These are phyloP conservation scores for Brachionus paranguensis DNA, from an alignment of 1,140 invertebrate genomes.

Conservation along the genomic window DNA sequence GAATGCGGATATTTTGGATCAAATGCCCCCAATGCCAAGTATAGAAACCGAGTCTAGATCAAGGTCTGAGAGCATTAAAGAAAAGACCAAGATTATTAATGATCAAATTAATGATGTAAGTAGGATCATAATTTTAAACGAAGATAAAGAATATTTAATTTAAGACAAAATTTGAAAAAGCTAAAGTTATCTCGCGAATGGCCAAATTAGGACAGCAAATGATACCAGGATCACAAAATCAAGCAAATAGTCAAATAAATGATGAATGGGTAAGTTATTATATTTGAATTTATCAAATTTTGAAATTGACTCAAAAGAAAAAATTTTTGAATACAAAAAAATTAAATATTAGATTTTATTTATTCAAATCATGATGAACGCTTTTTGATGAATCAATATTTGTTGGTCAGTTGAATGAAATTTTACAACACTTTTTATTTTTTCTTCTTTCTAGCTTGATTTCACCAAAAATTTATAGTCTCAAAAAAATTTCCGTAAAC, in stretches of 20 bases:
- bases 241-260: not conserved
- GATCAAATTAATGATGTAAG: constrained; percentile 35
- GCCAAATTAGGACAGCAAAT: constrained; percentile 56
- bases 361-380: too few relatives aligned
- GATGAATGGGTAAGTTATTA: not conserved
- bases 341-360: too few relatives aligned
- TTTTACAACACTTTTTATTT: too few relatives aligned
- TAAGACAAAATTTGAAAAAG: constrained; percentile 47
- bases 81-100: constrained; percentile 30
- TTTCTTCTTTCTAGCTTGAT: too few relatives aligned
- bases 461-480: too few relatives aligned
- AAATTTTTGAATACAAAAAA: too few relatives aligned
- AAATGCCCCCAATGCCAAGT: constrained; percentile 44
- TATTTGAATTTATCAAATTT: too few relatives aligned
- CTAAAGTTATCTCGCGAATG: constrained; percentile 55
- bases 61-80: constrained; percentile 16
- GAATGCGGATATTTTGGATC: constrained; percentile 41
- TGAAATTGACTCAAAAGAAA: too few relatives aligned
- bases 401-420: too few relatives aligned
- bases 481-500: too few relatives aligned
- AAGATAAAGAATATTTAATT: constrained; percentile 42
- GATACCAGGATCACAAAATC: constrained; percentile 45
- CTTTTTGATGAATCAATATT: too few relatives aligned
- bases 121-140: not conserved
- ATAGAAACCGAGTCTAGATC: not conserved